These are phyloP conservation scores for Drosophila niveifrons DNA, from an alignment of 2,888 invertebrate genomes.

Conservation along the genomic window DNA sequence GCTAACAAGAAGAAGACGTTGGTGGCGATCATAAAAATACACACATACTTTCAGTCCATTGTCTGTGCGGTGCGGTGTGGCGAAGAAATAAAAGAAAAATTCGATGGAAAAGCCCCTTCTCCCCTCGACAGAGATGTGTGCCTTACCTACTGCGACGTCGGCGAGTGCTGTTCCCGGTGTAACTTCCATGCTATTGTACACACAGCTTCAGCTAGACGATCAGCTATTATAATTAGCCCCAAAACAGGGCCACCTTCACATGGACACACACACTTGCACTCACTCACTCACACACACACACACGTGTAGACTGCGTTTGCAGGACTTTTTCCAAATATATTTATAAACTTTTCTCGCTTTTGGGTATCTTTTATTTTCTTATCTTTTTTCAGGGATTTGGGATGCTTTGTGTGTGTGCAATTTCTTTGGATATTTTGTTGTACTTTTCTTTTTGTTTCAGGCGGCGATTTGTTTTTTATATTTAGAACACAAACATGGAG, in stretches of 20 bases:
- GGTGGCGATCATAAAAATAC: constrained; percentile 64
- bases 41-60: constrained; percentile 59
- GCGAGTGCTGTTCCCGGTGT: constrained; percentile 51
- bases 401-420: constrained; percentile 36
- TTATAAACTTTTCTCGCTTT: constrained; percentile 30
- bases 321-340: constrained; percentile 43
- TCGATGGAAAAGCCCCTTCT: constrained; percentile 36
- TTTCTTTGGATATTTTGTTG: constrained; percentile 26
- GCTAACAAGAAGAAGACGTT: constrained; percentile 13
- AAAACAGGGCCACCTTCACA: constrained; percentile 68
- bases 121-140: background rate
- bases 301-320: constrained; percentile 10
- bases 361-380: background rate
- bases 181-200: constrained; percentile 63
- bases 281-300: constrained; percentile 31
- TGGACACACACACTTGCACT: constrained; percentile 39
- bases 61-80: constrained; percentile 39
- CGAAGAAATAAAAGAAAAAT: constrained; percentile 9
- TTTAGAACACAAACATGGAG: constrained; percentile 71
- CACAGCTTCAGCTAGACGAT: constrained; percentile 59
- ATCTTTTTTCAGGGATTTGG: constrained; percentile 15
- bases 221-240: constrained; percentile 72
- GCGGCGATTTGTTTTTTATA: constrained; percentile 69
- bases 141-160: constrained; percentile 49
- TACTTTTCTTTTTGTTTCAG: constrained; percentile 25